Evolutionary conservation across 2,797 vertebrate genomes (phyloP).

Genomic region (Denticeps clupeoides): DNA sequence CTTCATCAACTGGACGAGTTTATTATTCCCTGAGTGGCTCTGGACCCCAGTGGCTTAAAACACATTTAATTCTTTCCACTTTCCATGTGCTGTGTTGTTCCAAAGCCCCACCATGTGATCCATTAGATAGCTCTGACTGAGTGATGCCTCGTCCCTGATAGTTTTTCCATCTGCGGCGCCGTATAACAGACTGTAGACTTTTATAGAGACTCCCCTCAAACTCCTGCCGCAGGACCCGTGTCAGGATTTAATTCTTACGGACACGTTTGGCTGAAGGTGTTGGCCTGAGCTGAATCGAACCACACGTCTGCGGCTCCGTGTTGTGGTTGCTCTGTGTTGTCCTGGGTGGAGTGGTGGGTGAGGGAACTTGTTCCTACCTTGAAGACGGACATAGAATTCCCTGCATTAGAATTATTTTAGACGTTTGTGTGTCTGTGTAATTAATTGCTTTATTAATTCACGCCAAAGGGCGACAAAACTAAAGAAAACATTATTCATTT

Average conservation of each 20-base stretch:
- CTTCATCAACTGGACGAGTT: too few species aligned
- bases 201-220: background rate
- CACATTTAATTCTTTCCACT: background rate
- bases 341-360: too few species aligned
- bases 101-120: background rate
- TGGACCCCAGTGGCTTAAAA: background rate
- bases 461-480: too few species aligned
- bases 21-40: too few species aligned
- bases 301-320: too few species aligned
- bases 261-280: constrained; percentile 1
- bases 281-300: constrained; percentile 1
- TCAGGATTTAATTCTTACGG: constrained; percentile 14
- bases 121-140: background rate
- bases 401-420: too few species aligned
- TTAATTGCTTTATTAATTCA: too few species aligned
- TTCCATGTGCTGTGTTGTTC: background rate
- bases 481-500: too few species aligned
- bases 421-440: too few species aligned
- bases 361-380: too few species aligned
- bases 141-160: background rate
- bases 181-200: background rate
- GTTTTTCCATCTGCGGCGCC: background rate
- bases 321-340: too few species aligned
- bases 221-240: background rate
- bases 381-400: too few species aligned